Percentiles rank a stretch among this genome's conserved stretches.
These are phyloP conservation scores for Diarsia mendica DNA, from an alignment of 2,888 invertebrate genomes.

Conservation along the genomic window DNA sequence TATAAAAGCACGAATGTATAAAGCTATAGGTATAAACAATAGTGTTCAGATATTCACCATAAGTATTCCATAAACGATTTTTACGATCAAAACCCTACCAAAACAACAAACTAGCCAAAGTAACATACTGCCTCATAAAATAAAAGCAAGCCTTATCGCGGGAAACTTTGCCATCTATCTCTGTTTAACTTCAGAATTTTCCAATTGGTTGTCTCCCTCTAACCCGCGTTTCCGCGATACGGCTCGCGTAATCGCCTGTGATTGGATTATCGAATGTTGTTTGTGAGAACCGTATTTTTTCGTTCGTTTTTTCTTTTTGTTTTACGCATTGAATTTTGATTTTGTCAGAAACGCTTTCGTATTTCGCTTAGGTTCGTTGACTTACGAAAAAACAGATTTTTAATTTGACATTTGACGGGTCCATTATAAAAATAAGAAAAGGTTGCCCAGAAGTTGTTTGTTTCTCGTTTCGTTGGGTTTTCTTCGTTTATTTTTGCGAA, in stretches of 20 bases:
- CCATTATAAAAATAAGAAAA: slow-evolving; percentile 49
- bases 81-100: slow-evolving; percentile 46
- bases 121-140: slow-evolving; percentile 66
- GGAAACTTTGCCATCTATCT: slow-evolving; percentile 37
- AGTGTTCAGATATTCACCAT: slow-evolving; percentile 37
- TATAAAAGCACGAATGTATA: not conserved
- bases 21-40: not conserved
- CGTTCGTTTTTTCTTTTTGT: slow-evolving; percentile 38
- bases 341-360: slow-evolving; percentile 19
- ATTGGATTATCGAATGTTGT: slow-evolving; percentile 65
- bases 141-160: slow-evolving; percentile 56
- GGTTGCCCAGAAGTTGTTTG: not conserved
- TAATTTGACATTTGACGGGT: slow-evolving; percentile 43
- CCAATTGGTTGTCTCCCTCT: slow-evolving; percentile 31
- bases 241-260: slow-evolving; percentile 50
- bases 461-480: slow-evolving; percentile 17
- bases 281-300: slow-evolving; percentile 38
- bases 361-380: slow-evolving; percentile 9
- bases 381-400: slow-evolving; percentile 36
- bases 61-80: slow-evolving; percentile 46
- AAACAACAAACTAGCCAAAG: slow-evolving; percentile 60
- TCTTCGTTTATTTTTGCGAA: slow-evolving; percentile 5
- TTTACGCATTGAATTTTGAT: slow-evolving; percentile 31
- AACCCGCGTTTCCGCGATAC: slow-evolving; percentile 38
- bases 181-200: slow-evolving; percentile 27